These are phyloP conservation scores for Tetragonula carbonaria DNA, from an alignment of 2,888 invertebrate species.

Conservation along the genomic window DNA sequence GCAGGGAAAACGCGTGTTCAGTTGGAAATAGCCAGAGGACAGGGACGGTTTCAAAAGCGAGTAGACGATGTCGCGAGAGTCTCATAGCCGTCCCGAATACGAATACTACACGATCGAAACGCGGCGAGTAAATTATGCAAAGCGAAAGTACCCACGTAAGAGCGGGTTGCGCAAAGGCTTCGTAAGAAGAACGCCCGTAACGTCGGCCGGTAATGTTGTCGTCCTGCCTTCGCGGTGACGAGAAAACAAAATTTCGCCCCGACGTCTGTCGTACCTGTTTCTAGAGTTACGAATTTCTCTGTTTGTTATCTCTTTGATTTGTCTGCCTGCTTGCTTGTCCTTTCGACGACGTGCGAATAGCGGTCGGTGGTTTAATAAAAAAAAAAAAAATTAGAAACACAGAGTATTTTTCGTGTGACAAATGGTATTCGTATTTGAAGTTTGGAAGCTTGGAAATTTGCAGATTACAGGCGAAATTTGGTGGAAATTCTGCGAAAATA, in stretches of 20 bases:
- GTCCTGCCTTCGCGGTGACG: conserved; percentile 57
- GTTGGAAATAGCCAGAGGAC: conserved; percentile 20
- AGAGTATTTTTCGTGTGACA: background rate
- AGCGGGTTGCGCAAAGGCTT: conserved; percentile 69
- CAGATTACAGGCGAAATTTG: too few relatives aligned
- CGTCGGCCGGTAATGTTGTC: conserved; percentile 64
- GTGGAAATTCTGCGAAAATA: too few relatives aligned
- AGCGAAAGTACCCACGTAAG: conserved; percentile 74
- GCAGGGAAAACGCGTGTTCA: conserved; percentile 8
- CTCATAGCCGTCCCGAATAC: conserved; percentile 66
- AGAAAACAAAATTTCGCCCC: conserved; percentile 41
- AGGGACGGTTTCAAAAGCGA: conserved; percentile 54
- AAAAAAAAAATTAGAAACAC: background rate
- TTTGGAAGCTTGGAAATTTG: too few relatives aligned
- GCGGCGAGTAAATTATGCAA: conserved; percentile 73
- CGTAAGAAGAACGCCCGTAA: conserved; percentile 72
- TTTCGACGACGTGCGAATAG: background rate
- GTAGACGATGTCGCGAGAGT: conserved; percentile 60
- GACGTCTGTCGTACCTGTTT: conserved; percentile 18
- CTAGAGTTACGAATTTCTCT: conserved; percentile 16
- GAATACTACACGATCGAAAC: conserved; percentile 72
- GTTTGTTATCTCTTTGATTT: background rate
- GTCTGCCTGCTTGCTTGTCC: too few relatives aligned
- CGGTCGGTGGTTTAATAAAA: too few relatives aligned
- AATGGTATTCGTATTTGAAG: too few relatives aligned